Conservation (phyloP, 2,113 vertebrate species). For the Euleptes europaea region DNA sequence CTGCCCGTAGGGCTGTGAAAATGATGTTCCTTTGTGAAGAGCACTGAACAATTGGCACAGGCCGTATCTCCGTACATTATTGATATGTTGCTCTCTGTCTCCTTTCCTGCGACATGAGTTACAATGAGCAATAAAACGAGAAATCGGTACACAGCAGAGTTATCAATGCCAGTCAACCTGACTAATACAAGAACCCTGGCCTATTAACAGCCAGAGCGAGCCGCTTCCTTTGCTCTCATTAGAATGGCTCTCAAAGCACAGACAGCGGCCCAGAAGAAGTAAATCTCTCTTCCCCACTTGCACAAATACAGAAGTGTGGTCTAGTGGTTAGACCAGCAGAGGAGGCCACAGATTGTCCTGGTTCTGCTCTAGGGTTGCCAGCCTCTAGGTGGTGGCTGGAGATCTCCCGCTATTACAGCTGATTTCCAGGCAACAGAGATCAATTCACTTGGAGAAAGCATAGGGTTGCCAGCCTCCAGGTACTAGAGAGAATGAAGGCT, state of each 20-base stretch:
- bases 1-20: background rate
- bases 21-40: rapidly evolving
- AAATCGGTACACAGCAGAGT: constrained; percentile 31
- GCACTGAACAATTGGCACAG: background rate
- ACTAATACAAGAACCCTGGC: constrained; percentile 47
- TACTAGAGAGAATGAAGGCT: no score
- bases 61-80: background rate
- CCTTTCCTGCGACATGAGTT: constrained; percentile 52
- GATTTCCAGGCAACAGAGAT: no score
- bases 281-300: constrained; percentile 9
- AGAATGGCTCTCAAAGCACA: constrained; percentile 16
- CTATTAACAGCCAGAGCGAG: constrained; percentile 49
- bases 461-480: no score
- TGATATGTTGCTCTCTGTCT: constrained; percentile 27
- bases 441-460: no score
- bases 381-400: no score
- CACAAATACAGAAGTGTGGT: background rate
- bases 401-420: no score
- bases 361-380: no score
- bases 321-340: background rate
- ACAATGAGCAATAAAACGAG: constrained; percentile 52
- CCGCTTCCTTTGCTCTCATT: constrained; percentile 42
- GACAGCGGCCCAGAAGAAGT: constrained; percentile 39
- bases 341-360: background rate
- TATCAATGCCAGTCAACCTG: constrained; percentile 51